A percentile compares a stretch with the other conserved stretches of the same genome.
These are phyloP conservation scores for Strigamia crassipes DNA, from an alignment of 2,888 invertebrate genomes.

Conservation along the genomic window DNA sequence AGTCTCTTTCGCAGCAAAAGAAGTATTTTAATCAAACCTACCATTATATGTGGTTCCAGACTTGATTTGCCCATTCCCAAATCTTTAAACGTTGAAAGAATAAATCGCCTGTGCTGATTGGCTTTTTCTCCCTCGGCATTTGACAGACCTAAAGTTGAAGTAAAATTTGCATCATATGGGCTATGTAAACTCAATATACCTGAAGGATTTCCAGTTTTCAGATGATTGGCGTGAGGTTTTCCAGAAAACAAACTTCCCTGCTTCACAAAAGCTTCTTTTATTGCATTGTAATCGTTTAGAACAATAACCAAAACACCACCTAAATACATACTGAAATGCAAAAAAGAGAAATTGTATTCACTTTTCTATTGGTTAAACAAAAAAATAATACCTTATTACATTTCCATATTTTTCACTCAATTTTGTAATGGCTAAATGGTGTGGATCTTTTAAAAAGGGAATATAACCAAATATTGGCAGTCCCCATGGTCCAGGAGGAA, in stretches of 20 bases:
- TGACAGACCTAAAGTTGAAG: not conserved
- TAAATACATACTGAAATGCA: not conserved
- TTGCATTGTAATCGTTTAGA: not conserved
- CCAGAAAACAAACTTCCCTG: not conserved
- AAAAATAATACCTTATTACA: not conserved
- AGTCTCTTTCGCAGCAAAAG: no score
- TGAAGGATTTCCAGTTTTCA: not conserved
- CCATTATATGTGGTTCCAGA: conserved; percentile 36
- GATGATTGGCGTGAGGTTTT: not conserved
- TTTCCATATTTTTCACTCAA: conserved; percentile 13
- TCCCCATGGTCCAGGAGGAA: conserved; percentile 29
- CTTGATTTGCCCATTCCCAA: conserved; percentile 43
- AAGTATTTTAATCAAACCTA: not conserved
- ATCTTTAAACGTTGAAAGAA: not conserved
- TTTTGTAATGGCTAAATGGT: not conserved
- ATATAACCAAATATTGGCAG: not conserved
- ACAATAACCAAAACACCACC: not conserved
- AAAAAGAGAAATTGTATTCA: not conserved
- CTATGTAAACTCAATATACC: not conserved
- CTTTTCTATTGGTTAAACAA: not conserved
- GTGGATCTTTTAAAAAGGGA: not conserved
- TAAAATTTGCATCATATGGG: not conserved
- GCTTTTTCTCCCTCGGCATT: not conserved
- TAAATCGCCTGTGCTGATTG: conserved; percentile 1
- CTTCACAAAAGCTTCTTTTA: conserved; percentile 23